Evolutionary conservation across 1,140 invertebrate genomes (phyloP).

Genomic region (Pollicipes pollicipes): DNA sequence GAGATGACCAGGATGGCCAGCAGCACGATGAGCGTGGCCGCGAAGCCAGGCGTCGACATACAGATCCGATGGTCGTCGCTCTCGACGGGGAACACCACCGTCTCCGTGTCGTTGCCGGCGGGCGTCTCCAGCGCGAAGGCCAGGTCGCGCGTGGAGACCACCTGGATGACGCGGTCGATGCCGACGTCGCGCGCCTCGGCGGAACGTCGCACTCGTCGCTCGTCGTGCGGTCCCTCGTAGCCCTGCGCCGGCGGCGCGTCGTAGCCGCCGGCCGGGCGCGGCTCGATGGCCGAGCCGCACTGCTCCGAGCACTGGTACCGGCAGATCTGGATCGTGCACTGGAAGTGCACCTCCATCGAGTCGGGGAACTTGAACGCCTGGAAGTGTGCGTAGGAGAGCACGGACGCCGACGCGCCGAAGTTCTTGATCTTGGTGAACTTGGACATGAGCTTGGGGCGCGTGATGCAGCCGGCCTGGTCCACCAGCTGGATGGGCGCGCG

Average conservation of each 20-base stretch:
- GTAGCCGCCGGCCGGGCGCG: slow-evolving; percentile 36
- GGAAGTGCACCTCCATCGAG: slow-evolving; percentile 91
- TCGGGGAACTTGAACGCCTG: slow-evolving; percentile 80
- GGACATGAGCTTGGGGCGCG: slow-evolving; percentile 79
- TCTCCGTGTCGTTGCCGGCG: slow-evolving; percentile 24
- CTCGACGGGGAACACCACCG: slow-evolving; percentile 14
- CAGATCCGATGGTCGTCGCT: slow-evolving; percentile 49
- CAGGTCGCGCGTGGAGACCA: slow-evolving; percentile 67
- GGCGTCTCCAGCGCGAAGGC: slow-evolving; percentile 47
- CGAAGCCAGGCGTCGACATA: slow-evolving; percentile 78
- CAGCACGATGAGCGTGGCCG: slow-evolving; percentile 59
- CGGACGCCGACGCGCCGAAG: slow-evolving; percentile 76
- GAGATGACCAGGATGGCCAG: slow-evolving; percentile 59
- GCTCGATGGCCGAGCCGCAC: slow-evolving; percentile 41
- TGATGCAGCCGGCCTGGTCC: slow-evolving; percentile 80
- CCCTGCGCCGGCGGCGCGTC: slow-evolving; percentile 29
- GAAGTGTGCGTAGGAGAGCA: too few species aligned
- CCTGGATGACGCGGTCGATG: slow-evolving; percentile 53
- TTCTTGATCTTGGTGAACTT: slow-evolving; percentile 88
- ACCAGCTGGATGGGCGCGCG: slow-evolving; percentile 85
- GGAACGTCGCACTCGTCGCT: slow-evolving; percentile 52
- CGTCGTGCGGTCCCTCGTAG: slow-evolving; percentile 9
- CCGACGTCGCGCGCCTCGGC: slow-evolving; percentile 39
- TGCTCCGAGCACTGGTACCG: slow-evolving; percentile 80
- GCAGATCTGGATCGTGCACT: slow-evolving; percentile 88